phyloP scores from a whole-genome alignment of 2,888 invertebrate genomes.

The Xestia c-nigrum region DNA sequence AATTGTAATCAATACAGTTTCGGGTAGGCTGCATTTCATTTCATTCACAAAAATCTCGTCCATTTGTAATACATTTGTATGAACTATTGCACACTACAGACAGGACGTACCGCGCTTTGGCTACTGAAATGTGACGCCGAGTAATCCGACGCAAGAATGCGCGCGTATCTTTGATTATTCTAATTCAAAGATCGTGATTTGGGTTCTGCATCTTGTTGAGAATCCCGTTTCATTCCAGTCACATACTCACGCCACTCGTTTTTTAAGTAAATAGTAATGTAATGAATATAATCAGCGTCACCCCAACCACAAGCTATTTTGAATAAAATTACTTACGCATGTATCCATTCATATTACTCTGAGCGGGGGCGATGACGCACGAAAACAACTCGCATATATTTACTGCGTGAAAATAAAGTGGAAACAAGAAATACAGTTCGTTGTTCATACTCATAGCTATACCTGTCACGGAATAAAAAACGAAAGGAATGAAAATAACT shows the following conservation, averaged over 20 bases:
- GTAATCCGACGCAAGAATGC: neutral
- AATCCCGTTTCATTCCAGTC: neutral
- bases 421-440: constrained; percentile 35
- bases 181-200: neutral
- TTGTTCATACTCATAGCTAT: constrained; percentile 26
- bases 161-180: neutral
- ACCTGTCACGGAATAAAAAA: constrained; percentile 42
- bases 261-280: constrained; percentile 43
- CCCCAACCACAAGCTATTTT: constrained; percentile 43
- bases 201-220: neutral
- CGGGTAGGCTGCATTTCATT: neutral
- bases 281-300: constrained; percentile 40
- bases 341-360: constrained; percentile 44
- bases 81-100: no score
- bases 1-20: neutral
- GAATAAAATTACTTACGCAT: constrained; percentile 59
- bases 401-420: constrained; percentile 32
- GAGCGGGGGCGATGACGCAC: constrained; percentile 51
- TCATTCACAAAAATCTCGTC: neutral
- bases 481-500: constrained; percentile 48
- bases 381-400: constrained; percentile 32
- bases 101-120: neutral
- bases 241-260: constrained; percentile 4
- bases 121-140: neutral
- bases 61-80: neutral